Evolutionary conservation across 1,140 invertebrate species (phyloP).

Genomic region (Euura saliciscinereae): DNA sequence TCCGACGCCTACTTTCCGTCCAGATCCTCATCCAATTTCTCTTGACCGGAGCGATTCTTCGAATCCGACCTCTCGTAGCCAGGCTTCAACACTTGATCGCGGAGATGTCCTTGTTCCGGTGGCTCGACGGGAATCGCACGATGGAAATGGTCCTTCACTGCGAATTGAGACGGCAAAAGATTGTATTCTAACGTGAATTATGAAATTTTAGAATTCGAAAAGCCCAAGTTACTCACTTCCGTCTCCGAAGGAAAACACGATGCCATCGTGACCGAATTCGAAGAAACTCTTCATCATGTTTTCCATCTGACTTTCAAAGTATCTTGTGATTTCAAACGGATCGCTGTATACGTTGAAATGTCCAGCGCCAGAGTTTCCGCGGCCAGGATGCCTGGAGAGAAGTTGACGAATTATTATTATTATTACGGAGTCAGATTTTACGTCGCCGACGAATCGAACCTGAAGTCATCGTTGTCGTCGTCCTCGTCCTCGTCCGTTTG

Average conservation of each 20-base stretch:
- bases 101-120: conserved; percentile 34
- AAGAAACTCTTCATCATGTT: conserved; percentile 39
- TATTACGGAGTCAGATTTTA: not conserved
- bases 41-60: conserved; percentile 17
- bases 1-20: conserved; percentile 59
- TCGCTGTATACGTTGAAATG: conserved; percentile 44
- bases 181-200: too few species aligned
- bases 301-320: conserved; percentile 48
- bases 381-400: conserved; percentile 24
- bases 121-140: conserved; percentile 16
- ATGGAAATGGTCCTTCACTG: conserved; percentile 7
- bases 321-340: conserved; percentile 46
- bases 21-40: conserved; percentile 55
- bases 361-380: not conserved
- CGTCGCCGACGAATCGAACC: conserved; percentile 28
- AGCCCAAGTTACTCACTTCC: conserved; percentile 13
- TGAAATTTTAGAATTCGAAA: too few species aligned
- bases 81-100: conserved; percentile 57
- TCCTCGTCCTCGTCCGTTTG: conserved; percentile 44
- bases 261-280: conserved; percentile 22
- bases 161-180: not conserved
- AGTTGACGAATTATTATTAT: conserved; percentile 5
- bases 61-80: conserved; percentile 38
- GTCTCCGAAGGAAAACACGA: conserved; percentile 11
- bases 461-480: conserved; percentile 38